Conservation (phyloP, 2,113 vertebrate species). For the Seriola aureovittata region DNA sequence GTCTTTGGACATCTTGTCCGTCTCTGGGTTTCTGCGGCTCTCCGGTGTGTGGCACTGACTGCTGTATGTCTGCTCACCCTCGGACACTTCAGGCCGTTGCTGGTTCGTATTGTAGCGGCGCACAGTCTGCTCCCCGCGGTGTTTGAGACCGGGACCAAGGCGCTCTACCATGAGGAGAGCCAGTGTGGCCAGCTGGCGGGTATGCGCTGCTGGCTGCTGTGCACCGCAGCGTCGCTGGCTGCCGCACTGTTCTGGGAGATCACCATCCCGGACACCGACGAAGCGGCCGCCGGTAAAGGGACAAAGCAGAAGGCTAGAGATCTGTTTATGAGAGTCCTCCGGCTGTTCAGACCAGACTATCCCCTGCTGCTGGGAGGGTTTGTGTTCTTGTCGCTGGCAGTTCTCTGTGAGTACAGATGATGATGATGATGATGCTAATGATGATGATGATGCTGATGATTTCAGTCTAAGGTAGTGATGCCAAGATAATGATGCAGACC, state of each 20-base stretch:
- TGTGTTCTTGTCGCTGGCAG: conserved; percentile 81
- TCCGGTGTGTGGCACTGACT: conserved; percentile 52
- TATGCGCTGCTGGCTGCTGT: conserved; percentile 58
- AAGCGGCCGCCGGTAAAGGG: conserved; percentile 10
- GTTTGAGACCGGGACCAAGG: conserved; percentile 66
- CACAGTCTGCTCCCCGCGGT: conserved; percentile 74
- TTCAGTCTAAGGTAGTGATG: not conserved
- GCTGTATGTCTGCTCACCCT: fast-evolving
- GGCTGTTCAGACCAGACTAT: conserved; percentile 54
- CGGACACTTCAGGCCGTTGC: not conserved
- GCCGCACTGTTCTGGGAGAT: conserved; percentile 83
- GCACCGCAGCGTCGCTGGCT: conserved; percentile 63
- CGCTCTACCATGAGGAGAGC: conserved; percentile 24
- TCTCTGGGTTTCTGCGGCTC: conserved; percentile 65
- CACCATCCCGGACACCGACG: conserved; percentile 63
- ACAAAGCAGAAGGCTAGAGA: conserved; percentile 60
- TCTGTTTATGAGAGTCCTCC: conserved; percentile 79
- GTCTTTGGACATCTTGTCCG: conserved; percentile 22
- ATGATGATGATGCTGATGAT: not conserved
- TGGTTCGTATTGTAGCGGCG: conserved; percentile 26
- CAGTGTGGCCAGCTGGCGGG: conserved; percentile 33
- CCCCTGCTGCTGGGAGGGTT: conserved; percentile 65
- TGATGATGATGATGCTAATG: not conserved
- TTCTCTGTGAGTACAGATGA: conserved; percentile 80
- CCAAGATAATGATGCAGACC: not conserved